Evolutionary conservation across 37 sponge, comb jelly and placozoan species (phyloP).

Genomic region (Diacarnus erythraeanus): DNA sequence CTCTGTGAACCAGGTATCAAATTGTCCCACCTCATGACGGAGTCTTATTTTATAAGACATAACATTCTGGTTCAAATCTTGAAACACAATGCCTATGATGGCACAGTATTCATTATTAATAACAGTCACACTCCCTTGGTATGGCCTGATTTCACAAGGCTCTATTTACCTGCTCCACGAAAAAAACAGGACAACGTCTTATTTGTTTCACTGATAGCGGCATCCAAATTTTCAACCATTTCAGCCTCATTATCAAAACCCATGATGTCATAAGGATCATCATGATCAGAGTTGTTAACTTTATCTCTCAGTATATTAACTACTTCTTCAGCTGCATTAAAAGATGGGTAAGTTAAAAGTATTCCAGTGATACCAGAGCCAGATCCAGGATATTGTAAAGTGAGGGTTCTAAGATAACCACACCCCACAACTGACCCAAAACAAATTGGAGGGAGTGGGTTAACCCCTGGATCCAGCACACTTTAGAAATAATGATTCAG

Average conservation of each 20-base stretch:
- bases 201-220: background rate
- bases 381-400: too few relatives aligned
- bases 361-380: too few relatives aligned
- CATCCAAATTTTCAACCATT: constrained; percentile 3
- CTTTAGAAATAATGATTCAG: too few relatives aligned
- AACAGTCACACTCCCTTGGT: background rate
- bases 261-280: background rate
- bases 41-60: constrained; percentile 62
- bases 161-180: background rate
- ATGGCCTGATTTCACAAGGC: background rate
- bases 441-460: too few relatives aligned
- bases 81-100: constrained; percentile 47
- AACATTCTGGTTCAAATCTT: constrained; percentile 12
- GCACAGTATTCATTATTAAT: background rate
- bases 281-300: background rate
- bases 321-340: constrained; percentile 2
- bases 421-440: too few relatives aligned
- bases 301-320: background rate
- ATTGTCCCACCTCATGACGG: constrained; percentile 50
- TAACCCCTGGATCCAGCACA: too few relatives aligned
- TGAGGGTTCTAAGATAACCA: too few relatives aligned
- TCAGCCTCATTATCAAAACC: background rate
- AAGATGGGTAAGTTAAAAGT: too few relatives aligned
- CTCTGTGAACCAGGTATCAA: constrained; percentile 42
- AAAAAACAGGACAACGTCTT: background rate